Conservation (phyloP, 1,140 invertebrate species). For the Microplitis mediator region DNA sequence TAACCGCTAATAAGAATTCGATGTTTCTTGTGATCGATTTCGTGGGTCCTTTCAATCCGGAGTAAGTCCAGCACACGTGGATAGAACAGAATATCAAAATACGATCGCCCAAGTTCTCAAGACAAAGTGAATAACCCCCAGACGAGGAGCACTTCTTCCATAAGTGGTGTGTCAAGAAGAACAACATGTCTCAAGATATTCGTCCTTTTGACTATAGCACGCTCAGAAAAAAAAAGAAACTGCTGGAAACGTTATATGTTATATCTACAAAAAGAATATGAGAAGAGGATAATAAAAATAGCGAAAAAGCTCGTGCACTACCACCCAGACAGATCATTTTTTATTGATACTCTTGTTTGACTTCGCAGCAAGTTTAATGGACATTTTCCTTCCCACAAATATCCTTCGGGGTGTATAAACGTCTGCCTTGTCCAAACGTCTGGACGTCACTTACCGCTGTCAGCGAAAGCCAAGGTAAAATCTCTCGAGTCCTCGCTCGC, state of each 20-base stretch:
- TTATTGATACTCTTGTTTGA: constrained; percentile 29
- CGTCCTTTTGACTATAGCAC: neutral
- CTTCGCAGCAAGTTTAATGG: constrained; percentile 27
- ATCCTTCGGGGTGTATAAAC: constrained; percentile 27
- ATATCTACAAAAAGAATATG: neutral
- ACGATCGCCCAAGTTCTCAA: neutral
- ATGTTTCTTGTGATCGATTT: constrained; percentile 12
- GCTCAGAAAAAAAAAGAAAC: neutral
- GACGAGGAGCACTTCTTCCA: neutral
- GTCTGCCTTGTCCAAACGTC: constrained; percentile 18
- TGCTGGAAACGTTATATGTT: neutral
- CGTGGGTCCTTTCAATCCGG: no score
- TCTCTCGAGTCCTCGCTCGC: constrained; percentile 16
- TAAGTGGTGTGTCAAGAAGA: neutral
- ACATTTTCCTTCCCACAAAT: constrained; percentile 27
- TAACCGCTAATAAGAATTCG: constrained; percentile 12
- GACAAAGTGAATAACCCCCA: neutral
- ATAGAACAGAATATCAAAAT: neutral
- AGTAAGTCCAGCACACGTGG: no score
- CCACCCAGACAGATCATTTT: constrained; percentile 15
- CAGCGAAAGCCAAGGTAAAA: constrained; percentile 32
- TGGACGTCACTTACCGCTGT: constrained; percentile 36
- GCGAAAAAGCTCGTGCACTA: neutral
- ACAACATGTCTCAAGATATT: constrained; percentile 5
- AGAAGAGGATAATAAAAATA: neutral